These are phyloP conservation scores for Nannoperca australis DNA, from an alignment of 2,797 vertebrate genomes.

Conservation along the genomic window DNA sequence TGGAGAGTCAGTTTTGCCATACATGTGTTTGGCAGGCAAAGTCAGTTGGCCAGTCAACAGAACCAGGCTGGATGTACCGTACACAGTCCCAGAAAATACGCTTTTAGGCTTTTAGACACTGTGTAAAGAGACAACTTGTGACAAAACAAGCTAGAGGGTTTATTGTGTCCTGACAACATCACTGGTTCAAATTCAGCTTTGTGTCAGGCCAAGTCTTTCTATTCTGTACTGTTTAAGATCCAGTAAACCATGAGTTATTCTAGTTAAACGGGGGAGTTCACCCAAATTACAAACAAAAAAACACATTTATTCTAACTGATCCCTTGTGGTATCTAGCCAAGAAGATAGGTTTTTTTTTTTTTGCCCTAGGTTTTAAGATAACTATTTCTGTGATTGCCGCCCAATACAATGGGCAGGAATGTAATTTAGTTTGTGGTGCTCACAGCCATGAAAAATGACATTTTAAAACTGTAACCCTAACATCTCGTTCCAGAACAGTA, in stretches of 20 bases:
- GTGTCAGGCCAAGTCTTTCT: constrained; percentile 16
- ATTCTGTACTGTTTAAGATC: constrained; percentile 14
- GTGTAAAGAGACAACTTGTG: constrained; percentile 45
- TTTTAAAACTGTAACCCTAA: constrained; percentile 6
- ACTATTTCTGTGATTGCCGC: constrained; percentile 9
- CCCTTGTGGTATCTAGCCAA: neutral
- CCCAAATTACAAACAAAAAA: constrained; percentile 3
- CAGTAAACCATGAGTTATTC: constrained; percentile 16
- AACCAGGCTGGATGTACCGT: constrained; percentile 49
- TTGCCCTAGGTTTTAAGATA: constrained; percentile 1
- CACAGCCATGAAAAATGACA: constrained; percentile 18
- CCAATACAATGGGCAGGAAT: neutral
- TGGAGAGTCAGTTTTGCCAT: constrained; percentile 58
- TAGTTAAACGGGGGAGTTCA: constrained; percentile 16
- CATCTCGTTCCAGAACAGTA: neutral
- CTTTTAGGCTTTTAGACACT: constrained; percentile 44
- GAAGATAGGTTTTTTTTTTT: neutral
- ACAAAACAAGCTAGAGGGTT: constrained; percentile 22
- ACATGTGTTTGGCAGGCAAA: constrained; percentile 77
- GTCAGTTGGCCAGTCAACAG: constrained; percentile 51
- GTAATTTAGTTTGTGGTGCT: constrained; percentile 10
- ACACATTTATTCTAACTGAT: neutral
- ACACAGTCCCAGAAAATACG: constrained; percentile 47
- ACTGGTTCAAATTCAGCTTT: constrained; percentile 29
- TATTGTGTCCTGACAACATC: constrained; percentile 27